These are phyloP conservation scores for Alcis repandata DNA, from an alignment of 2,888 invertebrate genomes.

Conservation along the genomic window DNA sequence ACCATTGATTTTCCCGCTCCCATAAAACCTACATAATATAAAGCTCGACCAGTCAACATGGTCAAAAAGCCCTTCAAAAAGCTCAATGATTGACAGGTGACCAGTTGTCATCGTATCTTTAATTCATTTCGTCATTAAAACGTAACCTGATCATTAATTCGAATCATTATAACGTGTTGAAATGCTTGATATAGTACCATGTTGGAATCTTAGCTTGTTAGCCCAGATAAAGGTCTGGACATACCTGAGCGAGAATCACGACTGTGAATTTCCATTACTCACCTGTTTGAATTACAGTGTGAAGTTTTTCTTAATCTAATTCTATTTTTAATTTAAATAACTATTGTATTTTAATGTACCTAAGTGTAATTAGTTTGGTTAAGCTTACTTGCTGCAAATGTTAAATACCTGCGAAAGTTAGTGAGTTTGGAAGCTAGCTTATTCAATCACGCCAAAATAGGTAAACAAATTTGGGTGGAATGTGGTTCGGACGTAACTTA, in stretches of 20 bases:
- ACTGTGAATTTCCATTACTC: too few species aligned
- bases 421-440: too few species aligned
- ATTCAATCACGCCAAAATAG: not conserved
- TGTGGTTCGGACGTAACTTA: too few species aligned
- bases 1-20: conserved; percentile 33
- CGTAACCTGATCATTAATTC: conserved; percentile 32
- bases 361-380: too few species aligned
- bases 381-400: too few species aligned
- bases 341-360: too few species aligned
- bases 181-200: conserved; percentile 29
- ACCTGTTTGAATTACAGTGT: not conserved
- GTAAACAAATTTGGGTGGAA: too few species aligned
- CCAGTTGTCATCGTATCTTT: conserved; percentile 46
- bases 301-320: not conserved
- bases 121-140: conserved; percentile 49
- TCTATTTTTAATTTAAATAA: too few species aligned
- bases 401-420: too few species aligned
- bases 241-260: conserved; percentile 8
- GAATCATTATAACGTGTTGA: conserved; percentile 34
- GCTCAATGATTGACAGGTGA: conserved; percentile 46
- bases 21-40: conserved; percentile 25
- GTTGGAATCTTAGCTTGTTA: conserved; percentile 37
- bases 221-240: conserved; percentile 28
- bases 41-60: conserved; percentile 12
- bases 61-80: conserved; percentile 25